phyloP scores from a whole-genome alignment of 2,888 invertebrate genomes.

The Operophtera brumata region DNA sequence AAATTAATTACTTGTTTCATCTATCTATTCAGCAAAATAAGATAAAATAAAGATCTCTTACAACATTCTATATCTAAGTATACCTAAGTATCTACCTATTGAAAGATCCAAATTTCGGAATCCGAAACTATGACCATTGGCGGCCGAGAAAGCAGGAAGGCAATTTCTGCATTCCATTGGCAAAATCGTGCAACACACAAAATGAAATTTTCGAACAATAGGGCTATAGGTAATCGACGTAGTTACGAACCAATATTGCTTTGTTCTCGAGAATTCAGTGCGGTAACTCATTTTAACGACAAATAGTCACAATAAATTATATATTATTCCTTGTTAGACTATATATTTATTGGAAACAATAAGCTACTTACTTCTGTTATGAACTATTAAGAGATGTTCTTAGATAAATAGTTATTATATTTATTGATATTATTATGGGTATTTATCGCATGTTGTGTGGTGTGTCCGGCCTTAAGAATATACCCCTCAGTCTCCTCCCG shows the following conservation, averaged over 20 bases:
- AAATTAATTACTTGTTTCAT: too few relatives aligned
- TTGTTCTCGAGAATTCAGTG: constrained; percentile 28
- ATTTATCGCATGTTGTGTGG: too few relatives aligned
- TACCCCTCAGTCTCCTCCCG: too few relatives aligned
- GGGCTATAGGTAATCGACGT: constrained; percentile 25
- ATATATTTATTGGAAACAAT: constrained; percentile 18
- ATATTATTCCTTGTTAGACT: constrained; percentile 28
- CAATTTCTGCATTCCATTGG: constrained; percentile 17
- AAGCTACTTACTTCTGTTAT: constrained; percentile 14
- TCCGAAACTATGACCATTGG: constrained; percentile 6
- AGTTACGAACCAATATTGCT: constrained; percentile 28
- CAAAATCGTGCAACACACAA: constrained; percentile 20
- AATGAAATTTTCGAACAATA: constrained; percentile 29
- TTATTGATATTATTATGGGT: too few relatives aligned
- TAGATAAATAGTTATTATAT: background rate
- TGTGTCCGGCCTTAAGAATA: too few relatives aligned
- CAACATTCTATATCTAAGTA: too few relatives aligned
- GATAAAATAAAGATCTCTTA: too few relatives aligned
- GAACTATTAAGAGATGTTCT: constrained; percentile 15
- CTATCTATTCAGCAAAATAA: too few relatives aligned
- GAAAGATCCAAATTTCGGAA: too few relatives aligned
- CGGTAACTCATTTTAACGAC: constrained; percentile 33
- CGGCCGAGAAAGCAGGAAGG: constrained; percentile 10
- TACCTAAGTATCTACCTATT: too few relatives aligned
- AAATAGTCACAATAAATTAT: constrained; percentile 31